A percentile compares a stretch with the other conserved stretches of the same genome.
phyloP scores from a whole-genome alignment of 2,113 vertebrate species.

The Odontophorus gujanensis region DNA sequence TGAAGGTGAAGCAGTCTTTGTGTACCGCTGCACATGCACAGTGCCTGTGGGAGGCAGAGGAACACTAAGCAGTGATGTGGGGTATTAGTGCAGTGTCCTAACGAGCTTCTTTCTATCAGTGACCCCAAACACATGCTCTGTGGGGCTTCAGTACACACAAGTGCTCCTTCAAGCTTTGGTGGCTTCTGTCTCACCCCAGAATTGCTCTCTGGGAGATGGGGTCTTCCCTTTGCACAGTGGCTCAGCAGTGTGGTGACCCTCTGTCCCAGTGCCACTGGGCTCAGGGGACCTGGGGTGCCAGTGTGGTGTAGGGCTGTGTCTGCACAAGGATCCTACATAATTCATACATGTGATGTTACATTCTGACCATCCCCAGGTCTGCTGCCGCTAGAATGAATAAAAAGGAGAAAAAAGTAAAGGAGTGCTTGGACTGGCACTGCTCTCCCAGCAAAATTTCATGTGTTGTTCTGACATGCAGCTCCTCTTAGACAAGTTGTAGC shows the following conservation, averaged over 20 bases:
- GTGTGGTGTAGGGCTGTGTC: background rate
- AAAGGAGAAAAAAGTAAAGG: background rate
- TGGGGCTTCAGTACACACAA: background rate
- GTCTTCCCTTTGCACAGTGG: background rate
- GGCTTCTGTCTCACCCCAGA: background rate
- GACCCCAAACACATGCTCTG: background rate
- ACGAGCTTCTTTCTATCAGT: background rate
- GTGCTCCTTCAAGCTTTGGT: background rate
- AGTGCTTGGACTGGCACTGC: background rate
- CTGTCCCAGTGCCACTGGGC: background rate
- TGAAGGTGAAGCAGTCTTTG: background rate
- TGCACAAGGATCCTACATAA: too few species aligned
- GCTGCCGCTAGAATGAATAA: background rate
- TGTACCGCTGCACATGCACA: accelerated
- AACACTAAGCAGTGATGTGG: accelerated
- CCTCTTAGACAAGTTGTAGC: background rate
- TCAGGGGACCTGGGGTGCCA: background rate
- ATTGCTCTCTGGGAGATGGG: background rate
- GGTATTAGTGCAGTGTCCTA: accelerated
- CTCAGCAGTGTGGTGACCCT: background rate
- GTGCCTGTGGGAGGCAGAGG: background rate
- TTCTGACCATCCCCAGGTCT: background rate
- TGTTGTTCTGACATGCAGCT: background rate
- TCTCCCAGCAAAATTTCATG: background rate
- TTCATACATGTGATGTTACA: too few species aligned